Conservation (phyloP, 2,797 vertebrate genomes). For the Pipistrellus nathusii region DNA sequence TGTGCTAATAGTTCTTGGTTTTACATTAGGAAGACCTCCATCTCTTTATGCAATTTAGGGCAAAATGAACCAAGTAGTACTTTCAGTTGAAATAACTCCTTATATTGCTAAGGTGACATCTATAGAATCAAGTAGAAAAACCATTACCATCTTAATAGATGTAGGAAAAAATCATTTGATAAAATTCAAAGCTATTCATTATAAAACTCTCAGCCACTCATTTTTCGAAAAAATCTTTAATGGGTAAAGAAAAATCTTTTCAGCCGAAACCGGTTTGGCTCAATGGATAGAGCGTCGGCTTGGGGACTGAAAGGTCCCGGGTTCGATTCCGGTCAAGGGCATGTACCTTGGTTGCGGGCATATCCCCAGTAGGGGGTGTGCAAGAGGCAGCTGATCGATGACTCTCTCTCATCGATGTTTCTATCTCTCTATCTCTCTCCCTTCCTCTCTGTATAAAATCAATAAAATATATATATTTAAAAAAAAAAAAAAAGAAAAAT, state of each 20-base stretch:
- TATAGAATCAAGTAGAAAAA: constrained; percentile 48
- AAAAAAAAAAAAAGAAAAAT: no score
- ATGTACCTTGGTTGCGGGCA: no score
- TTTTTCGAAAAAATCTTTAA: not conserved
- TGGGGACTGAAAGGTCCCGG: no score
- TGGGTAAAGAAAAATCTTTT: constrained; percentile 5
- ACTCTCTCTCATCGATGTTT: no score
- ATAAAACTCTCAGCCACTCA: not conserved
- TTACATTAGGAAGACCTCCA: not conserved
- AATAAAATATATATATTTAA: no score
- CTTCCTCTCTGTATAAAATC: no score
- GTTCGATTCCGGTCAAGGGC: no score
- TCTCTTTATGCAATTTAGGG: not conserved
- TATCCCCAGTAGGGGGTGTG: no score
- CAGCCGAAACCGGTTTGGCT: no score
- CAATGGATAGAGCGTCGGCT: no score
- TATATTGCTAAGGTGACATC: not conserved
- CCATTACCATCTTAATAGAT: not conserved
- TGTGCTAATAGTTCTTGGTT: not conserved
- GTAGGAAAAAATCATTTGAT: not conserved
- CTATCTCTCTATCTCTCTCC: no score
- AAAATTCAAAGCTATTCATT: constrained; percentile 14
- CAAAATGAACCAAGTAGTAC: not conserved
- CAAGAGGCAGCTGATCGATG: no score
- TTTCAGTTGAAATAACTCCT: constrained; percentile 31